Evolutionary conservation across 2,113 vertebrate genomes (phyloP).

Genomic region (Tamias sibiricus): DNA sequence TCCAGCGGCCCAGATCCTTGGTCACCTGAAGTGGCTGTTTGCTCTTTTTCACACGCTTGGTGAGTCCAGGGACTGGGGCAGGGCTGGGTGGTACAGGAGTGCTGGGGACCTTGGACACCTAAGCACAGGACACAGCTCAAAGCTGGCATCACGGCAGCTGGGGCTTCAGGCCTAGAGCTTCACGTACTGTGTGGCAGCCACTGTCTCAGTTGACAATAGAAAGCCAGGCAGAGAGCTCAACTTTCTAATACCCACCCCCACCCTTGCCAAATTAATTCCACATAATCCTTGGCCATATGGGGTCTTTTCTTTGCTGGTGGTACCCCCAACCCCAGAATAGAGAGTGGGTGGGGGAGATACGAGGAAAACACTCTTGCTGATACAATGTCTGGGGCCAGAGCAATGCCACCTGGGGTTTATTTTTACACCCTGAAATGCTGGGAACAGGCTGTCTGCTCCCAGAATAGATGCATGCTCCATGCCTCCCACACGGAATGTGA

Average conservation of each 20-base stretch:
- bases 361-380: conserved; percentile 74
- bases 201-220: neutral
- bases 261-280: conserved; percentile 7
- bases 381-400: conserved; percentile 74
- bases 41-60: conserved; percentile 97
- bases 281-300: conserved; percentile 36
- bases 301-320: conserved; percentile 68
- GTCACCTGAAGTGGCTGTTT: conserved; percentile 96
- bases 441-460: conserved; percentile 83
- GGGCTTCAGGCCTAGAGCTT: neutral
- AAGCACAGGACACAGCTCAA: neutral
- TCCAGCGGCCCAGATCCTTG: conserved; percentile 97
- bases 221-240: conserved; percentile 26
- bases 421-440: conserved; percentile 80
- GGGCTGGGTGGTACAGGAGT: conserved; percentile 90
- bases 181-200: neutral
- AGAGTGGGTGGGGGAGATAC: conserved; percentile 59
- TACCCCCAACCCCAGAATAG: conserved; percentile 23
- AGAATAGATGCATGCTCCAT: conserved; percentile 79
- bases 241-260: conserved; percentile 27
- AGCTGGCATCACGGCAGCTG: neutral
- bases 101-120: conserved; percentile 92
- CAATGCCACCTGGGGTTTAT: conserved; percentile 83
- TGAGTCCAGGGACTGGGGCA: conserved; percentile 90
- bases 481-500: conserved; percentile 83